Evolutionary conservation across 2,888 invertebrate species (phyloP).

Genomic region (Aphrophora alni): DNA sequence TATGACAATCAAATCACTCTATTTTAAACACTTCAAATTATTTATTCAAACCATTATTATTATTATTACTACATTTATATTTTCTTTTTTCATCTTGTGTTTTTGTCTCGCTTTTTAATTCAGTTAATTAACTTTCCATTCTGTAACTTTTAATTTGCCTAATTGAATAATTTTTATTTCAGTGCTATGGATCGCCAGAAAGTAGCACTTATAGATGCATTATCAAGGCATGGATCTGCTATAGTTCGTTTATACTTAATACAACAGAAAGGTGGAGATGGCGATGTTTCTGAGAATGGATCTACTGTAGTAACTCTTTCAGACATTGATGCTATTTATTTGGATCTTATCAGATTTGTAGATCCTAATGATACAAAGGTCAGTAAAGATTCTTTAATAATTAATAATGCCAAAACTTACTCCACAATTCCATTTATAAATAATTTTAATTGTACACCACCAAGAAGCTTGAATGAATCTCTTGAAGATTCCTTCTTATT

Average conservation of each 20-base stretch:
- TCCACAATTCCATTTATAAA: too few species aligned
- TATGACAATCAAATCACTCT: too few species aligned
- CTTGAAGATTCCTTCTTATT: background rate
- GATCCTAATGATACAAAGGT: conserved; percentile 83
- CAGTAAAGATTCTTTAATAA: conserved; percentile 46
- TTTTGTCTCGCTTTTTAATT: too few species aligned
- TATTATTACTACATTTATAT: too few species aligned
- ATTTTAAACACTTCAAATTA: too few species aligned
- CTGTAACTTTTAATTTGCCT: too few species aligned
- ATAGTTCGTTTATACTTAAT: conserved; percentile 64
- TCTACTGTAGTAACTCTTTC: conserved; percentile 46
- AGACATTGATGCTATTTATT: conserved; percentile 66
- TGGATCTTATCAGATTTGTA: conserved; percentile 79
- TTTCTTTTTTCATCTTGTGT: too few species aligned
- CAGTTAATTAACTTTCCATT: too few species aligned
- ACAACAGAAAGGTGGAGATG: conserved; percentile 54
- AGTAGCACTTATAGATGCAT: conserved; percentile 77
- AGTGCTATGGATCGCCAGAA: conserved; percentile 88
- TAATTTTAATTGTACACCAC: too few species aligned
- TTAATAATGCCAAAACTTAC: too few species aligned
- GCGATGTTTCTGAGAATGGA: conserved; percentile 50
- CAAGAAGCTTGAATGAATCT: too few species aligned
- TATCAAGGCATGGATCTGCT: conserved; percentile 77
- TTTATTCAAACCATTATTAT: too few species aligned
- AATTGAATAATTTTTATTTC: conserved; percentile 43